These are phyloP conservation scores for Pseudorhiza aurosa DNA, from an alignment of 30 jellyfish, hydroid and myxozoan species.

Conservation along the genomic window DNA sequence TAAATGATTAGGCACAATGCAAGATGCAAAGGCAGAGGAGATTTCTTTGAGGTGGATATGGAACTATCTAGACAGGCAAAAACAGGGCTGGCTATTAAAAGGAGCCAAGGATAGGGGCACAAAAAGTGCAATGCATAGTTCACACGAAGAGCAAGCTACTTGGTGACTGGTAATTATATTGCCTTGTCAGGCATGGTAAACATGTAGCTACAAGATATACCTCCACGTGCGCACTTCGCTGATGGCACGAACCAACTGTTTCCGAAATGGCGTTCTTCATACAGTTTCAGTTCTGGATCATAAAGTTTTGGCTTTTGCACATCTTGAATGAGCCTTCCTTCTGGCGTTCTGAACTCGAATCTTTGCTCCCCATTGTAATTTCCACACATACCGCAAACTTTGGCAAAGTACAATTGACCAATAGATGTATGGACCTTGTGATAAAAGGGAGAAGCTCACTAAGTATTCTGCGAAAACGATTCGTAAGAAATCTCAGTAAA, in stretches of 20 bases:
- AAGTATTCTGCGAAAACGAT: not conserved
- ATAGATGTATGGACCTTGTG: conserved; percentile 51
- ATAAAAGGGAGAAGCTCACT: not conserved
- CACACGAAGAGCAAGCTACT: too few relatives aligned
- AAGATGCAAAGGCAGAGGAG: too few relatives aligned
- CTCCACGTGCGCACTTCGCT: conserved; percentile 49
- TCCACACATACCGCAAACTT: conserved; percentile 83
- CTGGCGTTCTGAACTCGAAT: conserved; percentile 73
- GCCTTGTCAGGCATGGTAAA: too few relatives aligned
- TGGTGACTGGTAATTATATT: too few relatives aligned
- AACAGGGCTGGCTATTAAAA: too few relatives aligned
- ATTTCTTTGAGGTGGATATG: too few relatives aligned
- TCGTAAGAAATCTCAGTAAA: not conserved
- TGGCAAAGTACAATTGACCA: conserved; percentile 47
- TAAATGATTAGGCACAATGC: too few relatives aligned
- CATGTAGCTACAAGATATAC: too few relatives aligned
- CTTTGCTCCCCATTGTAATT: conserved; percentile 68
- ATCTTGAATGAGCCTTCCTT: conserved; percentile 40
- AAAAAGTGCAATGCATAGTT: too few relatives aligned
- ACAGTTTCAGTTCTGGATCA: conserved; percentile 33
- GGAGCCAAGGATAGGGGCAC: too few relatives aligned
- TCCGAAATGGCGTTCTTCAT: conserved; percentile 57
- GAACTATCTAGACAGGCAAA: too few relatives aligned
- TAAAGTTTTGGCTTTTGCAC: conserved; percentile 52
- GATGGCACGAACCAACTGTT: conserved; percentile 83